Conservation (phyloP, 2,888 invertebrate species). For the Rhamphomyia laevipes region DNA sequence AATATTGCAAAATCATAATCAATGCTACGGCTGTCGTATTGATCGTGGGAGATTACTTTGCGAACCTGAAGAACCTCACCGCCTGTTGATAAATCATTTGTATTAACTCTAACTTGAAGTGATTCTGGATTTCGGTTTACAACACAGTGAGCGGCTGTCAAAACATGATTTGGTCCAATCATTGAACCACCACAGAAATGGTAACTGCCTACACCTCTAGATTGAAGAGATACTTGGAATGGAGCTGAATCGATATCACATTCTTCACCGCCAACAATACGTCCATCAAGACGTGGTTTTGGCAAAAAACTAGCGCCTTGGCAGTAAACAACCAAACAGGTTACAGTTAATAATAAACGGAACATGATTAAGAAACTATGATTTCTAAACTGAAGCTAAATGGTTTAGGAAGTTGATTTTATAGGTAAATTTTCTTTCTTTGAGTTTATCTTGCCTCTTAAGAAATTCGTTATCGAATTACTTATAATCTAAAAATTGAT, state of each 20-base stretch:
- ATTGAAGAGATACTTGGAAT: conserved; percentile 33
- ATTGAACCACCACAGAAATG: conserved; percentile 36
- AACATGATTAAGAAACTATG: too few relatives aligned
- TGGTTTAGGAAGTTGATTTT: too few relatives aligned
- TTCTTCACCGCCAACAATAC: conserved; percentile 33
- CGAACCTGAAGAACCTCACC: conserved; percentile 42
- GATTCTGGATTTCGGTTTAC: conserved; percentile 14
- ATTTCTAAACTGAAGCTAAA: too few relatives aligned
- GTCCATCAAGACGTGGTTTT: conserved; percentile 32
- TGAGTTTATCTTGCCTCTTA: too few relatives aligned
- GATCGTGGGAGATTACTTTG: conserved; percentile 40
- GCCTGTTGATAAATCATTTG: conserved; percentile 31
- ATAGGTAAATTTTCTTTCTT: too few relatives aligned
- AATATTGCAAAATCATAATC: conserved; percentile 49
- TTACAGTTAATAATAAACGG: too few relatives aligned
- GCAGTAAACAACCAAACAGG: too few relatives aligned
- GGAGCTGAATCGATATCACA: conserved; percentile 35
- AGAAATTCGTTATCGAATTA: too few relatives aligned
- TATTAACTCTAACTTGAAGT: conserved; percentile 32
- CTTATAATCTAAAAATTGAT: too few relatives aligned
- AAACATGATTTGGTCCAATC: conserved; percentile 27
- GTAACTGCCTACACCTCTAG: conserved; percentile 18
- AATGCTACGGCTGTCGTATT: conserved; percentile 42
- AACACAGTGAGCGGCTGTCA: conserved; percentile 39
- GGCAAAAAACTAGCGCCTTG: conserved; percentile 7